Percentiles rank a stretch among this genome's conserved stretches.
Conservation (phyloP, 2,113 vertebrate genomes). For the Xenopus laevis region DNA sequence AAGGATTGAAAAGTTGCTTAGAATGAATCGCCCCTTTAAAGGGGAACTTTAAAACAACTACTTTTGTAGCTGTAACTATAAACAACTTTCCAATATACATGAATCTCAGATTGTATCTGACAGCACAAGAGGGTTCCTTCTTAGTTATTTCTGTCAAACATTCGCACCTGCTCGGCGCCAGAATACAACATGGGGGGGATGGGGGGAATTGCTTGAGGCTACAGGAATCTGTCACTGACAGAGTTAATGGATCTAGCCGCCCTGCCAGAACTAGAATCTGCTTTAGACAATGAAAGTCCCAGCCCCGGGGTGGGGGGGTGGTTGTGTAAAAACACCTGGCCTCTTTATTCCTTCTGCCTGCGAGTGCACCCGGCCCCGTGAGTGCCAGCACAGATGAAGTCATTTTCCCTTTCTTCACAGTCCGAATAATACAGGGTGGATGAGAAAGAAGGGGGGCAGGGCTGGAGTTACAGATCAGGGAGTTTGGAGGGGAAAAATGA, state of each 20-base stretch:
- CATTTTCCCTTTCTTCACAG: constrained; percentile 52
- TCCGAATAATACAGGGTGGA: neutral
- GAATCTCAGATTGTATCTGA: too few species aligned
- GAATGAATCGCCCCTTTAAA: too few species aligned
- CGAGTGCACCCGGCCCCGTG: constrained; percentile 59
- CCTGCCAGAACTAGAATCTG: constrained; percentile 56
- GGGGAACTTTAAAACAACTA: too few species aligned
- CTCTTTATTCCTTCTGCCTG: constrained; percentile 78
- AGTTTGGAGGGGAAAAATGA: too few species aligned
- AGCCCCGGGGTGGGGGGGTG: constrained; percentile 64
- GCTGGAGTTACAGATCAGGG: too few species aligned
- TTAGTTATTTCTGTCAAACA: too few species aligned
- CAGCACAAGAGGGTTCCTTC: too few species aligned
- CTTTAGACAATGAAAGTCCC: constrained; percentile 72
- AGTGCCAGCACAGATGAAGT: constrained; percentile 75
- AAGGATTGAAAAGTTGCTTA: too few species aligned
- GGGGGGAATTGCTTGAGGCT: neutral
- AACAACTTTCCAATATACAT: too few species aligned
- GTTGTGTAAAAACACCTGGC: constrained; percentile 86
- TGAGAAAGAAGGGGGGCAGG: neutral
- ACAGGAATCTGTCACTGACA: neutral
- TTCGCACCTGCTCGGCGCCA: too few species aligned
- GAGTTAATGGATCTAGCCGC: constrained; percentile 49
- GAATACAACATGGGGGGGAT: too few species aligned
- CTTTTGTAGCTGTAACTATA: too few species aligned